phyloP scores from a whole-genome alignment of 2,113 vertebrate species.

The Astur gentilis region DNA sequence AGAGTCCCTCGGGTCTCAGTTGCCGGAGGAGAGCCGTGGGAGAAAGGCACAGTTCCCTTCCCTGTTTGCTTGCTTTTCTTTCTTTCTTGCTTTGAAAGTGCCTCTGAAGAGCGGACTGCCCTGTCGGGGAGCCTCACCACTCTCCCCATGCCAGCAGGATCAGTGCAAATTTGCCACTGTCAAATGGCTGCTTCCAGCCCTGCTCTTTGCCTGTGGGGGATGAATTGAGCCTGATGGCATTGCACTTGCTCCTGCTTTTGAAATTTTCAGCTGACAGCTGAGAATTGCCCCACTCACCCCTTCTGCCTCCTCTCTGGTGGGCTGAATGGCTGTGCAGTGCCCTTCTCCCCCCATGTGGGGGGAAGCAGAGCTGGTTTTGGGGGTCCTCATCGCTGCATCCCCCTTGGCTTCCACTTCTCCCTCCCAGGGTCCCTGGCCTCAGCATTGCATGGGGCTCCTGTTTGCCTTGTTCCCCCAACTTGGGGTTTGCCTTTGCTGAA shows the following conservation, averaged over 20 bases:
- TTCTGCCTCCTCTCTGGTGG: neutral
- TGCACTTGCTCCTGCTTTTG: neutral
- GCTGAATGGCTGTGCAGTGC: neutral
- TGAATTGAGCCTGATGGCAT: fast-evolving
- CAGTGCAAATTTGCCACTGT: neutral
- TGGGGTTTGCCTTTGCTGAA: neutral
- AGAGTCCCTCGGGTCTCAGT: neutral
- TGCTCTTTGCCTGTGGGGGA: neutral
- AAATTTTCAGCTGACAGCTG: neutral
- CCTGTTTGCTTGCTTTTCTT: neutral
- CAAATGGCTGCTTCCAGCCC: neutral
- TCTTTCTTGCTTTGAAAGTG: neutral
- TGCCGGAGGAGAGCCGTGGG: neutral
- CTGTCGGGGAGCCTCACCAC: neutral
- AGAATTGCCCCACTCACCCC: neutral
- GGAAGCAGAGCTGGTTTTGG: neutral
- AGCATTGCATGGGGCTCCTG: neutral
- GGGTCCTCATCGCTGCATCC: neutral
- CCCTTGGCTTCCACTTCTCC: neutral
- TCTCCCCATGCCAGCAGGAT: neutral
- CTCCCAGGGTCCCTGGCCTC: neutral
- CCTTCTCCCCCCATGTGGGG: fast-evolving
- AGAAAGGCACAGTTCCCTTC: neutral
- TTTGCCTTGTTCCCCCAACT: neutral
- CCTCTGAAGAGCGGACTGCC: neutral